Base-by-base conservation (phyloP, 2,888 invertebrate genomes). In the Watsonalla cultraria region DNA sequence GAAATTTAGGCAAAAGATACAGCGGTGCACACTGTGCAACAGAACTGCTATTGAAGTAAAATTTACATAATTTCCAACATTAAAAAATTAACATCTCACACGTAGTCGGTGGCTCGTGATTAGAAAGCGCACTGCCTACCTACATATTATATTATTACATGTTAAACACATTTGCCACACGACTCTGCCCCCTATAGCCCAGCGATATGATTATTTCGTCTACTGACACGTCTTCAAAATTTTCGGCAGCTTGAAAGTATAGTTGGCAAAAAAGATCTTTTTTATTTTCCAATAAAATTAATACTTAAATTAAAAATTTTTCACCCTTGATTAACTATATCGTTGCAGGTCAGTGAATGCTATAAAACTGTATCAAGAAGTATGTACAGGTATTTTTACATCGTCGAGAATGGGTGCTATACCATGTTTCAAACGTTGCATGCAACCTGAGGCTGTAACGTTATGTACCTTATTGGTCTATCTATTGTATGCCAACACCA, bases 121-220 rank as follows among this genome's bases (percentile, higher is more conserved):
- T 86, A 84, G 87, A 87, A 86, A 88, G 86, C 78, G 67, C 62
- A 65, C 63, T 67, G 11, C 11, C 11, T 42, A 37, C 9, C 68
- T 72, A 67, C 72, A 68, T 60, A 67, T 68, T 70, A 72, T 72
- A 80, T 79, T 74, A 72, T 71, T 77, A 79, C 85, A 86, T 14
- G 86, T 87, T 87, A 84, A 80, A 83, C 80, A 66, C 58, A 65
- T 61, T 72, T 75, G 80, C 76, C 60, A 74, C 84, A 86, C 84
- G 85, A 84, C 66, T 82, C 42, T 79, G 78, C 61, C 65, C 75
- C 71, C 61, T 76, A 66, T 54, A 61, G 59, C 64, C 57, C 54
- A 61, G 55, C 56, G 55, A 52, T 60, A 65, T 69, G 74, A 76
- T 76, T 69, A 73, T 70, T 66, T 69, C 64, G 65, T 47, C 46